Evolutionary conservation across 2,797 vertebrate species (phyloP), one percentile per base, ranked within the genome.

Genomic region (Fratercula arctica): DNA sequence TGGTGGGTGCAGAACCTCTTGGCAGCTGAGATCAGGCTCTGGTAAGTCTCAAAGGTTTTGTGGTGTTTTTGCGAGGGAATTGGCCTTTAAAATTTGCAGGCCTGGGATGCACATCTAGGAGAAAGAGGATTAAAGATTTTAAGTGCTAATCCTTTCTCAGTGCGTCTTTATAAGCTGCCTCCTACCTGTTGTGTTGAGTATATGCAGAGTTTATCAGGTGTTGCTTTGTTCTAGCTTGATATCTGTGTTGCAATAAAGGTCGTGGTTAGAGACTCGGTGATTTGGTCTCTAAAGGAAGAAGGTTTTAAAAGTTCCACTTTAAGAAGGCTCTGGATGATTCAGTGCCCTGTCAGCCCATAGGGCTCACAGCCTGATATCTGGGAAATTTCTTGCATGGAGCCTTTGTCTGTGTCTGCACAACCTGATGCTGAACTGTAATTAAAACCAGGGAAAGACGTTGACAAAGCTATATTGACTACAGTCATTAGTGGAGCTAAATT

Each of bases 401-500:
- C 56, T 73, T 45, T 31, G 50, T 48, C 78, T 87, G 46, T 46
- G 84, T 76, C 61, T 79, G 31, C 19, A 13, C 29, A 77, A 51
- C 24, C n/a, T 19, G 82, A 70, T 26, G 64, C 3, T 59, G 67
- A 77, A 4, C 33, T 70, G 60, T 87, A 96, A 95, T 92, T 93
- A 96, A 83, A 87, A 15, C 29, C 53, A 56, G 57, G 24, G 37
- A 79, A 86, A 93, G 23, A 48, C 39, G 81, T 8, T 93, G 70
- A 61, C 54, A 51, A 90, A 59, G 39, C 43, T 85, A 15, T 37
- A 19, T 8, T 11, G 23, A 66, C 68, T 51, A 24, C 39, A 72
- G 56, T 85, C 53, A 93, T 95, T 84, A 90, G 39, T 8, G n/a
- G 45, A 24, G 16, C 11, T 73, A 89, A 95, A 96, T 95, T 95